phyloP scores from a whole-genome alignment of 2,113 vertebrate genomes.

The Misgurnus anguillicaudatus region DNA sequence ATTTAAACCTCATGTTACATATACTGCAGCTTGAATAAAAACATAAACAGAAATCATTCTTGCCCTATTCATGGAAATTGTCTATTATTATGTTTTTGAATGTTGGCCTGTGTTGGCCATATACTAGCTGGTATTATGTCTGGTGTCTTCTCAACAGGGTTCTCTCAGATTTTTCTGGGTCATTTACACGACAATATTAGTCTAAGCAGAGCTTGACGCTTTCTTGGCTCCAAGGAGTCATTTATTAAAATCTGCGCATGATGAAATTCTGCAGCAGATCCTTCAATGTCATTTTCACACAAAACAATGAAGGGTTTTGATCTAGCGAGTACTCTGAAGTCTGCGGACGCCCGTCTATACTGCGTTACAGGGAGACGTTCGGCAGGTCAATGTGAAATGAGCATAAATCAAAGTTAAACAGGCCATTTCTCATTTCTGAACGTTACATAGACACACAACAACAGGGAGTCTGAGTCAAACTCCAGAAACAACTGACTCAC shows the following conservation, averaged over 20 bases:
- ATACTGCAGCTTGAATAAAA: no score
- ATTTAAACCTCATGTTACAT: no score
- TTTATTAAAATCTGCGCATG: conserved; percentile 37
- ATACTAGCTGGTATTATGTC: conserved; percentile 3
- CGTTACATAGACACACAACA: not conserved
- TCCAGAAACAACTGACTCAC: conserved; percentile 2
- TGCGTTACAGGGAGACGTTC: conserved; percentile 32
- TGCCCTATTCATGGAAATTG: not conserved
- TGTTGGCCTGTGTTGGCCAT: not conserved
- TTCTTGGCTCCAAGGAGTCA: conserved; percentile 44
- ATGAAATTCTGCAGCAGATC: conserved; percentile 38
- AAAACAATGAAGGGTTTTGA: conserved; percentile 34
- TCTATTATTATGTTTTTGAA: conserved; percentile 26
- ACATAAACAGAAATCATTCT: no score
- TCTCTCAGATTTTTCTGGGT: conserved; percentile 37
- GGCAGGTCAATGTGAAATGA: conserved; percentile 20
- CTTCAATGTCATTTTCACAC: conserved; percentile 54
- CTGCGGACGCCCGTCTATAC: conserved; percentile 28
- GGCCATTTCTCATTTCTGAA: conserved; percentile 37
- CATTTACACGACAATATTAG: conserved; percentile 47
- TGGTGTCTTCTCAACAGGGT: conserved; percentile 8
- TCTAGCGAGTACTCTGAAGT: conserved; percentile 24
- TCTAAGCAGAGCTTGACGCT: conserved; percentile 35
- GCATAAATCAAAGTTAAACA: conserved; percentile 46
- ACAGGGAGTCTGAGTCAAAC: no score